Conservation (phyloP, 2,113 vertebrate species). For the Chitala chitala region DNA sequence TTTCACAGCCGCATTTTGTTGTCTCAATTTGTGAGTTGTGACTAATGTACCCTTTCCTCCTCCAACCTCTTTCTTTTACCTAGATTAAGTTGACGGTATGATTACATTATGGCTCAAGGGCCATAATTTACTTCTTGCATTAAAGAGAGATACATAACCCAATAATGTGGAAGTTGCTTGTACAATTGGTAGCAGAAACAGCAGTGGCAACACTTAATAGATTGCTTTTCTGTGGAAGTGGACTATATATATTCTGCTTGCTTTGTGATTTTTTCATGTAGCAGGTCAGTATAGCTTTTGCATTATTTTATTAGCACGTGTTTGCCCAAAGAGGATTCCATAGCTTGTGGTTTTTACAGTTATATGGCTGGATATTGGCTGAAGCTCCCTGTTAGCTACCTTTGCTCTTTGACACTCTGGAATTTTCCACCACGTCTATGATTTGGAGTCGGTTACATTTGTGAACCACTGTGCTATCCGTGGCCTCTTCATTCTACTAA, state of each 20-base stretch:
- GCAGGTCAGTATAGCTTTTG: background rate
- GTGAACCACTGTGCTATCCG: no score
- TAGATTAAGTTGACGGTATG: background rate
- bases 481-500: no score
- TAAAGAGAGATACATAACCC: slow-evolving; percentile 2
- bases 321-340: background rate
- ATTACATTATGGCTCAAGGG: background rate
- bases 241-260: background rate
- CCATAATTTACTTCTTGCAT: background rate
- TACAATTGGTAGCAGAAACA: background rate
- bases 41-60: background rate
- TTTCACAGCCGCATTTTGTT: no score
- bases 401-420: background rate
- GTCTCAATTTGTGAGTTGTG: background rate
- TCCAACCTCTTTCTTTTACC: background rate
- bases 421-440: no score
- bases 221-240: background rate
- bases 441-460: no score
- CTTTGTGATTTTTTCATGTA: background rate
- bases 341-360: slow-evolving; percentile 2
- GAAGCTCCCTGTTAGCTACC: background rate
- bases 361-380: background rate
- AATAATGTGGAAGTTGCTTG: background rate
- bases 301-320: slow-evolving; percentile 14
- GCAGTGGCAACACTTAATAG: slow-evolving; percentile 8